These are phyloP conservation scores for Semicossyphus pulcher DNA, from an alignment of 2,113 vertebrate species.

Conservation along the genomic window DNA sequence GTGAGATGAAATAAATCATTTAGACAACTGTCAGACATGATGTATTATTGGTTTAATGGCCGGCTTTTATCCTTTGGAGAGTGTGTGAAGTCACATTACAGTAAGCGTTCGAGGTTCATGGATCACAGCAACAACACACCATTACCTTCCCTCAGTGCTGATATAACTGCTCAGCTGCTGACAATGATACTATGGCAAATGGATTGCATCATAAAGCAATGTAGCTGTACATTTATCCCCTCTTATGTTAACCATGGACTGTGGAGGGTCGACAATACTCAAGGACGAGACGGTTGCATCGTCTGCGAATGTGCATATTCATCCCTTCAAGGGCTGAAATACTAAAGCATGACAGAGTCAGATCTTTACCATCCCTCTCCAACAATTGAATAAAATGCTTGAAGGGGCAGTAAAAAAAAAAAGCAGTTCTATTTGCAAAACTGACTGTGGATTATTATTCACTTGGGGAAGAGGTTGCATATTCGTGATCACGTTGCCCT, in stretches of 20 bases:
- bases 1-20: conserved; percentile 65
- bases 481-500: conserved; percentile 55
- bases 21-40: conserved; percentile 64
- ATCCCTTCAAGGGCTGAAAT: conserved; percentile 7
- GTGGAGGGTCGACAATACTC: background rate
- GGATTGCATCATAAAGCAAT: conserved; percentile 24
- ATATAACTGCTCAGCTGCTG: background rate
- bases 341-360: conserved; percentile 18
- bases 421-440: conserved; percentile 46
- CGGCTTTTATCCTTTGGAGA: conserved; percentile 16
- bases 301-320: conserved; percentile 2
- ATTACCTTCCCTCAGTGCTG: conserved; percentile 2
- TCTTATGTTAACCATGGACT: background rate
- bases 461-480: conserved; percentile 35
- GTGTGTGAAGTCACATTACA: conserved; percentile 23
- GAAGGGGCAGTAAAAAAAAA: conserved; percentile 27
- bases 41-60: conserved; percentile 37
- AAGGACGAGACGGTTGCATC: background rate
- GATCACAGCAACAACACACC: conserved; percentile 21
- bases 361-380: background rate
- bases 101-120: conserved; percentile 4
- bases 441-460: conserved; percentile 42
- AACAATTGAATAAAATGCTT: conserved; percentile 36
- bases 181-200: conserved; percentile 15
- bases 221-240: background rate